Conservation (phyloP, 1,140 invertebrate genomes). For the Lepidurus apus region DNA sequence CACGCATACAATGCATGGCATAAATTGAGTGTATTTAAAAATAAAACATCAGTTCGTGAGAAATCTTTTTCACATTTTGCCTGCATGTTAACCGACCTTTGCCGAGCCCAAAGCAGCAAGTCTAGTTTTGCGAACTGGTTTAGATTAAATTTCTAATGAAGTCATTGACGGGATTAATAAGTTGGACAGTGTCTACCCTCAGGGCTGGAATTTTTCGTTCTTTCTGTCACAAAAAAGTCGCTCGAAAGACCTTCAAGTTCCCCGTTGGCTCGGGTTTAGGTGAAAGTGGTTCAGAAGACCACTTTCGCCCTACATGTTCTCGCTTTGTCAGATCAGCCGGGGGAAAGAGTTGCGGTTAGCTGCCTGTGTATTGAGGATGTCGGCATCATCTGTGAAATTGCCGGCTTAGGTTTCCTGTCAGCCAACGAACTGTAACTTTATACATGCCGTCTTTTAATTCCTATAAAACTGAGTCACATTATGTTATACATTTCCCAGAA, state of each 20-base stretch:
- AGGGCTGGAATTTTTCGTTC: background rate
- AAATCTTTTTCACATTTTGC: no score
- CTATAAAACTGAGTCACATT: no score
- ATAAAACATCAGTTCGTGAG: no score
- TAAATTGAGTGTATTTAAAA: no score
- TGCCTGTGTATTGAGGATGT: background rate
- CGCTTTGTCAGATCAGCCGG: background rate
- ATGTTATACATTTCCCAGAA: no score
- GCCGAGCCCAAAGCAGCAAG: no score
- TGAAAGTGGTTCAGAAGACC: constrained; percentile 4
- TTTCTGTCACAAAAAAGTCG: background rate
- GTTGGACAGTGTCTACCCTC: background rate
- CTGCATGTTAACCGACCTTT: no score
- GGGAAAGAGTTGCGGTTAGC: no score
- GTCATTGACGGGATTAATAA: background rate
- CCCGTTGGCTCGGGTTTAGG: background rate
- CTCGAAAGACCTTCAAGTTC: background rate
- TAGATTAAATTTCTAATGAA: background rate
- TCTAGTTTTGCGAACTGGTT: no score
- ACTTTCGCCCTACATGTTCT: background rate
- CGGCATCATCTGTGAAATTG: background rate
- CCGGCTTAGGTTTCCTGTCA: constrained; percentile 7
- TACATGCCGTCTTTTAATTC: no score
- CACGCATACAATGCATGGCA: no score
- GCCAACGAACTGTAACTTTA: background rate